Conservation (phyloP, 1,140 invertebrate genomes). For the Drosophila orosa region DNA sequence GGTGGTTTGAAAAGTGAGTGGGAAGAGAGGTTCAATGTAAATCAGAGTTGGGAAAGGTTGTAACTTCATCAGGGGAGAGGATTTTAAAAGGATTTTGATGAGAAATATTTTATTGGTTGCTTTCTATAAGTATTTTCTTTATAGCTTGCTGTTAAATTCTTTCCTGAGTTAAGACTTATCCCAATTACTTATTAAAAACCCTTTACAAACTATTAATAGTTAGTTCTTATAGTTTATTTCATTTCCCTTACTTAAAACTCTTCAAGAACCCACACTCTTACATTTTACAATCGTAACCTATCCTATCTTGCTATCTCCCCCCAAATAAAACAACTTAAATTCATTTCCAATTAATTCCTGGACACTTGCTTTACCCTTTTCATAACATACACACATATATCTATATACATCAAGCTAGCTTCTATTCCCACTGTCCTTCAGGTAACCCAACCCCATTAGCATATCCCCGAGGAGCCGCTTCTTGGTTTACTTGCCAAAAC, state of each 20-base stretch:
- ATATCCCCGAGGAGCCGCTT: slow-evolving; percentile 35
- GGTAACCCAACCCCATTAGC: slow-evolving; percentile 51
- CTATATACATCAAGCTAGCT: neutral
- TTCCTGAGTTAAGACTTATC: neutral
- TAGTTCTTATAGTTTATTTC: neutral
- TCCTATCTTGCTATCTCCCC: neutral
- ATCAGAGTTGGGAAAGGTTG: neutral
- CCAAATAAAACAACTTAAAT: neutral
- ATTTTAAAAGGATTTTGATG: no score
- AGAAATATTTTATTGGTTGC: neutral
- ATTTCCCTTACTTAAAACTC: neutral
- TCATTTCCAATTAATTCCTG: slow-evolving; percentile 30
- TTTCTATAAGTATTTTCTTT: neutral
- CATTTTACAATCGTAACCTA: neutral
- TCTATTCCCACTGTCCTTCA: slow-evolving; percentile 38
- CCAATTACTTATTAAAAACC: no score
- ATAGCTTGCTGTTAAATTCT: no score
- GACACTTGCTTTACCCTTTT: slow-evolving; percentile 29
- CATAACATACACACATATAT: neutral
- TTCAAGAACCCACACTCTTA: no score
- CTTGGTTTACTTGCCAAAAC: slow-evolving; percentile 33
- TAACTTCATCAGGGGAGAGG: neutral
- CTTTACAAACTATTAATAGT: no score
- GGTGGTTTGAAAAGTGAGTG: slow-evolving; percentile 11
- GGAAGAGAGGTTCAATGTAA: neutral